phyloP scores from a whole-genome alignment of 1,140 invertebrate species.

The Pteromalus puparum region DNA sequence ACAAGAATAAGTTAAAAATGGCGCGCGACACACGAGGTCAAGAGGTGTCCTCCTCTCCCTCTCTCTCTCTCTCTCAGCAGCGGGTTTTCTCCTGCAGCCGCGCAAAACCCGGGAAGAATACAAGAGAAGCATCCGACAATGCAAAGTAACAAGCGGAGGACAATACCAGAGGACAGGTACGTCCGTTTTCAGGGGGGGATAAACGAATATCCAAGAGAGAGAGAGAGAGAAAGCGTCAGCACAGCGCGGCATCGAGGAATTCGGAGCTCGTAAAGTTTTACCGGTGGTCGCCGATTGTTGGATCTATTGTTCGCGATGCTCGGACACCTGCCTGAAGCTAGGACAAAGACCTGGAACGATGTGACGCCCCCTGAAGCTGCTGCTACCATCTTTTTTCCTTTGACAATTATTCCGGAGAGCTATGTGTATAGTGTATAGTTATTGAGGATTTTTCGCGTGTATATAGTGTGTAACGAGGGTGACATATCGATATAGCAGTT shows the following conservation, averaged over 20 bases:
- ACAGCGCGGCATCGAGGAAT: constrained; percentile 10
- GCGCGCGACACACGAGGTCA: constrained; percentile 25
- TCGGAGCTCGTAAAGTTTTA: constrained; percentile 26
- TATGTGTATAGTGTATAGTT: too few relatives aligned
- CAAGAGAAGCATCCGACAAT: constrained; percentile 54
- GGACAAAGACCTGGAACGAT: constrained; percentile 13
- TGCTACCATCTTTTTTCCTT: background rate
- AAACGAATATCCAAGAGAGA: background rate
- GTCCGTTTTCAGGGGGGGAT: background rate
- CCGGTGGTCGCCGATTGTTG: constrained; percentile 31
- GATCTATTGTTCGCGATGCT: background rate
- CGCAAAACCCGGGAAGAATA: background rate
- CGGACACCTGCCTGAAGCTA: constrained; percentile 23
- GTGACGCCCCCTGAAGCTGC: background rate
- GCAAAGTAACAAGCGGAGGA: constrained; percentile 43
- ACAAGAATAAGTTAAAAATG: background rate
- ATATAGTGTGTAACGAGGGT: background rate
- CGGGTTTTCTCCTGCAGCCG: background rate
- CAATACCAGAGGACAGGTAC: constrained; percentile 44
- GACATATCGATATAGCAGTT: background rate
- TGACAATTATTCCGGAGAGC: background rate
- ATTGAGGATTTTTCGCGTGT: background rate
- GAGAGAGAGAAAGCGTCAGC: too few relatives aligned
- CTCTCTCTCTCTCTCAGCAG: too few relatives aligned
- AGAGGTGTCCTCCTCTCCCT: background rate